These are phyloP conservation scores for Sebastolobus alascanus DNA, from an alignment of 2,797 vertebrate genomes.

Conservation along the genomic window DNA sequence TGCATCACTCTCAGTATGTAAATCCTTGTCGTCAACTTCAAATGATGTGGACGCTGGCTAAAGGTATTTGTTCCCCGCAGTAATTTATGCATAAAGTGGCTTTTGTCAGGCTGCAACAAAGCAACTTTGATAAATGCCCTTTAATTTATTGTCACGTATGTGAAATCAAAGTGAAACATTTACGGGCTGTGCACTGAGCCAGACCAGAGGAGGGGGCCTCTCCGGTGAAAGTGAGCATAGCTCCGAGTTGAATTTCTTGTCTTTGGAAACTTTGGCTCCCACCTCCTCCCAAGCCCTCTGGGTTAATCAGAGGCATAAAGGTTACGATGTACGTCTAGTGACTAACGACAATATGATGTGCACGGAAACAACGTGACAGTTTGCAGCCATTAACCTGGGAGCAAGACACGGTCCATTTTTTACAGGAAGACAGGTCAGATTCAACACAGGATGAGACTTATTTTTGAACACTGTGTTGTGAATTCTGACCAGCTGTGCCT, in stretches of 20 bases:
- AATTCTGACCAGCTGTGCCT: slow-evolving; percentile 34
- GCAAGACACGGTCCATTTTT: slow-evolving; percentile 61
- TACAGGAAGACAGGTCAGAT: slow-evolving; percentile 62
- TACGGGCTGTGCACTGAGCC: slow-evolving; percentile 92
- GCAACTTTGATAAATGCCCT: slow-evolving; percentile 92
- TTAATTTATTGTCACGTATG: slow-evolving; percentile 97
- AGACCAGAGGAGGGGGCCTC: slow-evolving; percentile 87
- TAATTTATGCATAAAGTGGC: slow-evolving; percentile 95
- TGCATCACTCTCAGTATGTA: slow-evolving; percentile 81
- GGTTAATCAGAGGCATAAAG: slow-evolving; percentile 91
- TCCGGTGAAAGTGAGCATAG: slow-evolving; percentile 61
- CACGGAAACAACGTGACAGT: slow-evolving; percentile 83
- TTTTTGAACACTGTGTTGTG: slow-evolving; percentile 54
- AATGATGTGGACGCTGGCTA: slow-evolving; percentile 86
- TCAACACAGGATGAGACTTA: slow-evolving; percentile 66
- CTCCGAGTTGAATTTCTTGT: slow-evolving; percentile 58
- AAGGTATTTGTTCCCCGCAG: slow-evolving; percentile 90
- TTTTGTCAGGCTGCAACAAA: slow-evolving; percentile 91
- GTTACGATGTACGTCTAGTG: slow-evolving; percentile 90
- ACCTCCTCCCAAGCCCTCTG: slow-evolving; percentile 77
- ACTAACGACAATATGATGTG: slow-evolving; percentile 90
- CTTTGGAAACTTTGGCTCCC: slow-evolving; percentile 72
- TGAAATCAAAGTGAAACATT: slow-evolving; percentile 97
- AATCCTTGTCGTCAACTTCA: slow-evolving; percentile 91
- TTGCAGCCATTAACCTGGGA: slow-evolving; percentile 83